Base-by-base conservation (phyloP, 2,888 invertebrate genomes). In the Drosophila eohydei region DNA sequence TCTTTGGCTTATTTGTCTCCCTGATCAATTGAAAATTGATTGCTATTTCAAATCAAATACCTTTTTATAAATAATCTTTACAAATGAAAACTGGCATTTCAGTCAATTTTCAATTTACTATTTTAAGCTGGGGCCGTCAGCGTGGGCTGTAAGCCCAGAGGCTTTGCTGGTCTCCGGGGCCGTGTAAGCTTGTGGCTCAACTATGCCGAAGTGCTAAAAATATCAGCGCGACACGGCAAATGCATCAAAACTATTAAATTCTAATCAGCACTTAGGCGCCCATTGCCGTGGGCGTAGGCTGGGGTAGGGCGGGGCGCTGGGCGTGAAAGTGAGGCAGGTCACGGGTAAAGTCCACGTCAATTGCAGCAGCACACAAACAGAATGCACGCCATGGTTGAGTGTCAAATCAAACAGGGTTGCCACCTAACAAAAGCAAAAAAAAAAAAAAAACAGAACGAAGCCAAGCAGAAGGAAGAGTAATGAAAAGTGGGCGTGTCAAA, bases 321-420 rank as follows among this genome's bases (percentile, higher is more conserved):
- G 21, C 21, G 54, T 16, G 2, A 14, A 21, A 26, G 32, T 57
- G 56, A 16, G 63, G 44, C 50, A 66, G 71, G 68, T 69, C 71
- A 71, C 36, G 64, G 54, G 41, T 52, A 52, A 16, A 52, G 43
- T 8, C 57, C 14, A 68, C 54, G 78, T 80, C 84, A 73, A 54
- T 43, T 71, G 55, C 80, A 80, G 48, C 30, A n/a, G 9, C 44
- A 46, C 58, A 32, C 50, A 26, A 54, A 38, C 52, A 32, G 26
- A 16, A 50, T 62, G 61, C 57, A 66, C 52, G 71, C 68, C 70
- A 69, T 68, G 68, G 62, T 80, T 80, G 65, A 41, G 55, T 58
- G 60, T 51, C 59, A 68, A 87, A 69, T 67, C 66, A 72, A 87
- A 71, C 57, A 61, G 60, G 60, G 21, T 48, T 65, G 65, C 61